Base-by-base conservation (phyloP, 1,140 invertebrate genomes). In the Zaprionus nigranus region DNA sequence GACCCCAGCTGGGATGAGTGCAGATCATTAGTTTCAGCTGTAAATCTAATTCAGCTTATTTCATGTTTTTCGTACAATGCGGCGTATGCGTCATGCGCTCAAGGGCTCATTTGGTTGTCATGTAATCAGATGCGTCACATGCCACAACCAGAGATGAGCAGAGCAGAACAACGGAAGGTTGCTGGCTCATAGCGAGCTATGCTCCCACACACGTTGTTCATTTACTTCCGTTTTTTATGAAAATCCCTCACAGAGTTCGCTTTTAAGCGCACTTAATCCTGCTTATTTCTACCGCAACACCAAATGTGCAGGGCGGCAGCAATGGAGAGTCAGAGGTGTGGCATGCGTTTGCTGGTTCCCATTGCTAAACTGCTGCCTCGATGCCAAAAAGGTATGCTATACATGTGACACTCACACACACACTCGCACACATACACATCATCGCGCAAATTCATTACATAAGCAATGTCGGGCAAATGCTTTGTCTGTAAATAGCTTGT, bases 401-500 rank as follows among this genome's bases (percentile, higher is more conserved):
- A n/a, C 68, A 61, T 76, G 65, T 53, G 79, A 73, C 78, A 70
- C 38, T 63, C 46, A 34, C 53, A 58, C 40, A 67, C 34, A 46
- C 46, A 34, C 53, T 53, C 40, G 61, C 34, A 46, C 30, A 58
- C 30, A 43, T 17, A 49, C 15, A 49, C 24, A 38, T 2, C 49
- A 54, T 57, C 53, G 51, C 54, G 34, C 56, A 82, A 82, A 86
- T 82, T 86, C 82, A 86, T 86, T 86, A 86, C 79, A 66, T 49
- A 63, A 75, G 71, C 82, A 81, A 76, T 64, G 77, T 73, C 75
- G 68, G 87, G 78, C 78, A 83, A 88, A 81, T 69, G 80, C 80
- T 83, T 83, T 90, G 85, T 84, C 75, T 87, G 81, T 88, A 88
- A 90, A 81, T 88, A 88, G 84, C 84, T 88, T 79, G 84, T 85